phyloP scores from a whole-genome alignment of 2,888 invertebrate genomes.

The Thecocarcelia acutangulata region DNA sequence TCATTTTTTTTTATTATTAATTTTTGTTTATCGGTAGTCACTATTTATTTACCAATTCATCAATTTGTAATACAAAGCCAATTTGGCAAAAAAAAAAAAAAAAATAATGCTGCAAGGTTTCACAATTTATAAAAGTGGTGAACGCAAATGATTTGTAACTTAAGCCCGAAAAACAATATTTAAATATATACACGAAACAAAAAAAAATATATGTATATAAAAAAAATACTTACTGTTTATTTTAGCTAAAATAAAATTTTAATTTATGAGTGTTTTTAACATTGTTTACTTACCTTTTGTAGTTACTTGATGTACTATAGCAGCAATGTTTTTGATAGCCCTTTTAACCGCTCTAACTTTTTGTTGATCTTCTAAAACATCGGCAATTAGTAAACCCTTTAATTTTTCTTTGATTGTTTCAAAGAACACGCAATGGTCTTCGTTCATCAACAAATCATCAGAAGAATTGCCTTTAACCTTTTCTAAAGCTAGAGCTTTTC shows the following conservation, averaged over 20 bases:
- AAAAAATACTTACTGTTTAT: constrained; percentile 37
- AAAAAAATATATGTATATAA: no score
- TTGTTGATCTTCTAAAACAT: constrained; percentile 83
- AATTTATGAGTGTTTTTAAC: constrained; percentile 12
- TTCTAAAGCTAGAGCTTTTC: constrained; percentile 89
- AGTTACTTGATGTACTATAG: constrained; percentile 86
- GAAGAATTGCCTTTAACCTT: constrained; percentile 88
- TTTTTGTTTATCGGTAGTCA: no score
- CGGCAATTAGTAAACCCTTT: constrained; percentile 89
- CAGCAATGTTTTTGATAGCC: constrained; percentile 89
- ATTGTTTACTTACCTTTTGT: constrained; percentile 80
- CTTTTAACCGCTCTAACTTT: constrained; percentile 88
- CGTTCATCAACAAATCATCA: constrained; percentile 87
- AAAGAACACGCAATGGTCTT: constrained; percentile 88
- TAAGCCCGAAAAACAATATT: no score
- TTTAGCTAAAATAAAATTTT: constrained; percentile 22
- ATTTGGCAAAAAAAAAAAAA: no score
- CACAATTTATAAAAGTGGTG: no score
- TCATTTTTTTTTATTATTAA: no score
- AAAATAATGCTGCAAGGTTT: no score
- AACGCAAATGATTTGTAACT: no score
- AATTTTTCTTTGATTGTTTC: constrained; percentile 94
- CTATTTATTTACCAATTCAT: no score
- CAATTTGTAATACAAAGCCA: no score
- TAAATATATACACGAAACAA: neutral